phyloP scores from a whole-genome alignment of 2,888 invertebrate genomes.

The Hymenopus coronatus region DNA sequence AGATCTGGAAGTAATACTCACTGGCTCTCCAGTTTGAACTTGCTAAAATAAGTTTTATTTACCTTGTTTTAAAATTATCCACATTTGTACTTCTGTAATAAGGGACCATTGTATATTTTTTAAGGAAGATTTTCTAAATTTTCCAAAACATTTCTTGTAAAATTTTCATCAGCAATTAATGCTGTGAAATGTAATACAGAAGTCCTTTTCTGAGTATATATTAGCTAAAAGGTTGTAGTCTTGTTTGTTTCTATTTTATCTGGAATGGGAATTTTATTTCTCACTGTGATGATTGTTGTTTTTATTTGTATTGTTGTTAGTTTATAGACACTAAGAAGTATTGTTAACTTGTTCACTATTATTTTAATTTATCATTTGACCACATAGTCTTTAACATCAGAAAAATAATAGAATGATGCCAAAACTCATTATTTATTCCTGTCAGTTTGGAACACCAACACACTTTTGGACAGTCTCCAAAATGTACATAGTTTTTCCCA shows the following conservation, averaged over 20 bases:
- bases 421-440: constrained; percentile 8
- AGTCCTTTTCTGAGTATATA: background rate
- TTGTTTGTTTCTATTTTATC: background rate
- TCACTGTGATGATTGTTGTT: background rate
- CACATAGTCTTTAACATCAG: background rate
- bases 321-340: background rate
- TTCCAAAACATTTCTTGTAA: background rate
- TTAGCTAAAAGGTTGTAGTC: background rate
- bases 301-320: background rate
- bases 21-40: background rate
- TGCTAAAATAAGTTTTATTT: background rate
- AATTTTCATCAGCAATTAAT: background rate
- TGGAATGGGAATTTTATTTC: background rate
- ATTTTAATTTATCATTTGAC: background rate
- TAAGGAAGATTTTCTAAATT: background rate
- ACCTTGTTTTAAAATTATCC: background rate
- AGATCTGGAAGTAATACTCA: background rate
- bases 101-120: background rate
- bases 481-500: constrained; percentile 22
- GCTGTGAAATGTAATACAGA: background rate
- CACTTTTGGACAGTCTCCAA: constrained; percentile 7
- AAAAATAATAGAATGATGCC: background rate
- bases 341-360: background rate
- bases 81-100: background rate
- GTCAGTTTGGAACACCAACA: constrained; percentile 1